Evolutionary conservation across 2,888 invertebrate species (phyloP).

Genomic region (Ellobium chinense): DNA sequence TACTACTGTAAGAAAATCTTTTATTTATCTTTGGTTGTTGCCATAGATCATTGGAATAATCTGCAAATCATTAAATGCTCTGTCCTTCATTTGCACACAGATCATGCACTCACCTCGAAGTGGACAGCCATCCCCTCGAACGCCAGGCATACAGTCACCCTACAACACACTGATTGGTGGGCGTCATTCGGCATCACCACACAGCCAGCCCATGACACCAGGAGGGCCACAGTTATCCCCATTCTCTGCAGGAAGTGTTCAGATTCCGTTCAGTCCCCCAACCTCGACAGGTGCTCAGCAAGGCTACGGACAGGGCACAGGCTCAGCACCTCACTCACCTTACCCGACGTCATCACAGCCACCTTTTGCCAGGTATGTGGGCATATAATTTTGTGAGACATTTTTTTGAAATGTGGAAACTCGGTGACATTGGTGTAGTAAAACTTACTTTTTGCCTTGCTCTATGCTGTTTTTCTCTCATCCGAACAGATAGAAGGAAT

Average conservation of each 20-base stretch:
- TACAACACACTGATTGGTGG: slow-evolving; percentile 57
- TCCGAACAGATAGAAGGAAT: too few relatives aligned
- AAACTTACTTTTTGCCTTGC: too few relatives aligned
- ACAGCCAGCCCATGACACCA: slow-evolving; percentile 56
- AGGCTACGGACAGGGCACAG: slow-evolving; percentile 51
- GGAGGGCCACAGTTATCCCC: slow-evolving; percentile 63
- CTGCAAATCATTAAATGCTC: too few relatives aligned
- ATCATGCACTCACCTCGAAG: slow-evolving; percentile 65
- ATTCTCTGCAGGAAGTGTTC: slow-evolving; percentile 62
- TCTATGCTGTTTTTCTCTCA: too few relatives aligned
- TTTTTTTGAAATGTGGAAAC: too few relatives aligned
- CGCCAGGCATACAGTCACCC: slow-evolving; percentile 68
- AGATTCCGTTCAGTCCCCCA: slow-evolving; percentile 67
- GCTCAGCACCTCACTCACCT: slow-evolving; percentile 67
- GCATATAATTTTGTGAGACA: too few relatives aligned
- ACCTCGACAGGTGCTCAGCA: slow-evolving; percentile 53
- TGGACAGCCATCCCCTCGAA: slow-evolving; percentile 70
- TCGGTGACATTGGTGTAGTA: too few relatives aligned
- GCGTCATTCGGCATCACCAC: slow-evolving; percentile 52
- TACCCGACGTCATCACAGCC: slow-evolving; percentile 53
- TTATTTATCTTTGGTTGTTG: too few relatives aligned
- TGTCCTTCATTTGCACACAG: too few relatives aligned
- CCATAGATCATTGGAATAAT: too few relatives aligned
- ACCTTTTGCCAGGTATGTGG: slow-evolving; percentile 33
- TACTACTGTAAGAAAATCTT: too few relatives aligned